These are phyloP conservation scores for Drosophila multiciliata DNA, from an alignment of 2,888 invertebrate genomes.

Conservation along the genomic window DNA sequence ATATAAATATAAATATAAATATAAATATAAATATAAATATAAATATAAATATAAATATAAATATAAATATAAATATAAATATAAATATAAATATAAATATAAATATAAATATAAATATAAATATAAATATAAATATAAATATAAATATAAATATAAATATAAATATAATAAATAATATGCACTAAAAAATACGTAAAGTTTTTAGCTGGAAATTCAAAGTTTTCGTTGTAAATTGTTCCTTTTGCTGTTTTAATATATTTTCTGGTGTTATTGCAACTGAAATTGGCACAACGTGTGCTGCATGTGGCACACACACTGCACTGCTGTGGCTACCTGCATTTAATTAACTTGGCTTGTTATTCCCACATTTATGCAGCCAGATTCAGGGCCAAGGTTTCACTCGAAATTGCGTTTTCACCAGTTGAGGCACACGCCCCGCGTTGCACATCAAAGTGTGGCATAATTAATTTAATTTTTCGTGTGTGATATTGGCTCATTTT, in stretches of 20 bases:
- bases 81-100: no score
- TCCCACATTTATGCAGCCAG: conserved; percentile 10
- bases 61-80: no score
- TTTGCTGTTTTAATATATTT: background rate
- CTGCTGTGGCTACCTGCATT: background rate
- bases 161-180: no score
- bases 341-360: background rate
- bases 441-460: conserved; percentile 19
- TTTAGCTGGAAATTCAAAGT: background rate
- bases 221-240: background rate
- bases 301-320: conserved; percentile 4
- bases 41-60: no score
- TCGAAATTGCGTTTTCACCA: conserved; percentile 14
- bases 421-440: conserved; percentile 18
- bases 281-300: background rate
- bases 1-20: no score
- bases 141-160: no score
- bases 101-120: no score
- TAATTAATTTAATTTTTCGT: conserved; percentile 34
- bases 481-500: conserved; percentile 1
- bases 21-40: no score
- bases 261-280: background rate
- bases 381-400: conserved; percentile 11
- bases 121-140: no score
- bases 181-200: no score